phyloP scores from a whole-genome alignment of 2,888 invertebrate genomes.

The Scaptomyza reducta region DNA sequence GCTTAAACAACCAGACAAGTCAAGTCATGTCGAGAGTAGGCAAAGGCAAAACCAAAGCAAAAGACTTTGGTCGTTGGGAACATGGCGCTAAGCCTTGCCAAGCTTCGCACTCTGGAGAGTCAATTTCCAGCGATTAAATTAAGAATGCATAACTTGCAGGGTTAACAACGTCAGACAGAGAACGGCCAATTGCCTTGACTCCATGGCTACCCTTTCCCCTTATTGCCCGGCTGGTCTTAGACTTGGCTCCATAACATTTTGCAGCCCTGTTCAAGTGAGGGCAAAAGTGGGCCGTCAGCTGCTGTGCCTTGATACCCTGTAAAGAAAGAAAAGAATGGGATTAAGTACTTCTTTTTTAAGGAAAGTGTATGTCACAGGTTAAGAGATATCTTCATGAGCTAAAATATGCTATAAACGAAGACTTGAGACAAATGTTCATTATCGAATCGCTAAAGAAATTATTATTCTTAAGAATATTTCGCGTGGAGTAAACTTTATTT shows the following conservation, averaged over 20 bases:
- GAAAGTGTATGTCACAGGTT: no score
- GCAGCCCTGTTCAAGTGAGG: conserved; percentile 23
- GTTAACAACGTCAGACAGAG: conserved; percentile 62
- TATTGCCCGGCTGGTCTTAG: neutral
- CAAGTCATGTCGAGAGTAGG: conserved; percentile 7
- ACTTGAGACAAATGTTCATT: no score
- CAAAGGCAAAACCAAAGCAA: neutral
- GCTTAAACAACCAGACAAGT: neutral
- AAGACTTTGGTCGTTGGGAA: conserved; percentile 13
- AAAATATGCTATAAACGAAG: no score
- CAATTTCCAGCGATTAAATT: conserved; percentile 78
- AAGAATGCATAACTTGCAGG: conserved; percentile 79
- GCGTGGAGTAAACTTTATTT: no score
- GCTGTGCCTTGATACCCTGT: conserved; percentile 31
- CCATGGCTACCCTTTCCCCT: neutral
- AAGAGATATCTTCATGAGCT: no score
- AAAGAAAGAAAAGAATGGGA: neutral
- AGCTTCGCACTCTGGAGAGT: conserved; percentile 70
- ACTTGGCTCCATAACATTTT: conserved; percentile 51
- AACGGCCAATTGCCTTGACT: conserved; percentile 31
- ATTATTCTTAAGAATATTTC: no score
- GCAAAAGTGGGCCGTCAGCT: conserved; percentile 5
- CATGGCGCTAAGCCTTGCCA: conserved; percentile 46
- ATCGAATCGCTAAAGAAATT: no score
- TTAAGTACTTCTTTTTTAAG: no score